Percentiles rank a stretch among this genome's conserved stretches.
phyloP scores from a whole-genome alignment of 2,888 invertebrate species.

The Mamestra brassicae region DNA sequence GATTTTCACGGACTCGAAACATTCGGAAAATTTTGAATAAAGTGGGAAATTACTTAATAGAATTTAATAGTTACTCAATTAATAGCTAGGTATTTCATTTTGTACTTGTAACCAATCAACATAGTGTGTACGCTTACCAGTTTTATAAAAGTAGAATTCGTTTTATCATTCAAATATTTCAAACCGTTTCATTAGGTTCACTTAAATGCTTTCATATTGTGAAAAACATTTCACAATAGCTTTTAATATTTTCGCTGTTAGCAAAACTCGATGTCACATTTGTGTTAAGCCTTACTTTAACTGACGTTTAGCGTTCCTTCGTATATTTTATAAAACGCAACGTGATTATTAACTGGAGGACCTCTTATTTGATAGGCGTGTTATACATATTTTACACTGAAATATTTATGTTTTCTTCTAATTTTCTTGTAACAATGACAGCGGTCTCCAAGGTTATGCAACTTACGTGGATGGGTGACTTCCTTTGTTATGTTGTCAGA shows the following conservation, averaged over 20 bases:
- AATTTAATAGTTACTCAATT: no score
- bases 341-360: not conserved
- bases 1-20: no score
- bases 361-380: not conserved
- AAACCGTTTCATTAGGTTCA: not conserved
- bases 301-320: slow-evolving; percentile 19
- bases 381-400: not conserved
- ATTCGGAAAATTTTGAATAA: no score
- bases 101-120: no score
- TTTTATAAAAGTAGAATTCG: not conserved
- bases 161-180: not conserved
- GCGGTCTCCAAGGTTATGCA: no score
- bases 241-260: slow-evolving; percentile 28
- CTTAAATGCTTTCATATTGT: slow-evolving; percentile 17
- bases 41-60: no score
- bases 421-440: no score
- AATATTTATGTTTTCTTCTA: not conserved
- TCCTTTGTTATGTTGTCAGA: no score
- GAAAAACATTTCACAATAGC: slow-evolving; percentile 18
- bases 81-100: no score
- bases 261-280: slow-evolving; percentile 8
- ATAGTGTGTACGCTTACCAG: not conserved
- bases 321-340: slow-evolving; percentile 3
- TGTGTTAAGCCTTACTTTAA: slow-evolving; percentile 8
- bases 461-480: no score